Evolutionary conservation across 2,888 invertebrate species (phyloP).

Genomic region (Gandaritis pyraliata): DNA sequence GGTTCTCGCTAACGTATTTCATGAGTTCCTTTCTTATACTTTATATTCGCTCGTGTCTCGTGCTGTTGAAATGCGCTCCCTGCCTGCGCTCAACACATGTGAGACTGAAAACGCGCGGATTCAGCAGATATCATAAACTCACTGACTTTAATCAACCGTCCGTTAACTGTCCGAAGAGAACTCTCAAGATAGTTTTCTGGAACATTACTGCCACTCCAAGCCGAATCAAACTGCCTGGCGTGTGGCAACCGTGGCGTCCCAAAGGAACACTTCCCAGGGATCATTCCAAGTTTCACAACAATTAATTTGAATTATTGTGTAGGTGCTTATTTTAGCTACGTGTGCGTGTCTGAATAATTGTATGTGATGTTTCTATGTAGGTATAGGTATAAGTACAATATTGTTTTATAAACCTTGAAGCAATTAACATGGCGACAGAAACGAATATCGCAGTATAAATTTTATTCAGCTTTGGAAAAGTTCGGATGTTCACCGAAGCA

Average conservation of each 20-base stretch:
- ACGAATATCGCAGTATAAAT: no score
- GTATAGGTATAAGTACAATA: background rate
- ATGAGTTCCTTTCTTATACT: no score
- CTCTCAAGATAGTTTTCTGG: background rate
- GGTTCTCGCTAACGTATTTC: no score
- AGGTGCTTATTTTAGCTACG: background rate
- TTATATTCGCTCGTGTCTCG: no score
- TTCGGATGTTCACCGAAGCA: background rate
- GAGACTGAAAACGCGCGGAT: background rate
- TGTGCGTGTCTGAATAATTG: background rate
- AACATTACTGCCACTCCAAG: background rate
- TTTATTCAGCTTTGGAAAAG: background rate
- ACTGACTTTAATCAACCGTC: background rate
- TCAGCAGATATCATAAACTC: slow-evolving; percentile 1
- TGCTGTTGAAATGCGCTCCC: no score
- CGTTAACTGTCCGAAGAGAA: background rate
- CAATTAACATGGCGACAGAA: background rate
- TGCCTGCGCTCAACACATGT: background rate
- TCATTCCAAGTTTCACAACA: background rate
- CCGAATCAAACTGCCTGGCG: background rate
- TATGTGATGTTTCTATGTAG: no score
- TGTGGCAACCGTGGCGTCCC: no score
- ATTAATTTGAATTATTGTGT: background rate
- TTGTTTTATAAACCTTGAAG: background rate
- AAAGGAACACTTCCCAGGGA: background rate